A percentile compares a stretch with the other conserved stretches of the same genome.
These are phyloP conservation scores for Hydrochoerus hydrochaeris DNA, from an alignment of 2,113 vertebrate genomes.

Conservation along the genomic window DNA sequence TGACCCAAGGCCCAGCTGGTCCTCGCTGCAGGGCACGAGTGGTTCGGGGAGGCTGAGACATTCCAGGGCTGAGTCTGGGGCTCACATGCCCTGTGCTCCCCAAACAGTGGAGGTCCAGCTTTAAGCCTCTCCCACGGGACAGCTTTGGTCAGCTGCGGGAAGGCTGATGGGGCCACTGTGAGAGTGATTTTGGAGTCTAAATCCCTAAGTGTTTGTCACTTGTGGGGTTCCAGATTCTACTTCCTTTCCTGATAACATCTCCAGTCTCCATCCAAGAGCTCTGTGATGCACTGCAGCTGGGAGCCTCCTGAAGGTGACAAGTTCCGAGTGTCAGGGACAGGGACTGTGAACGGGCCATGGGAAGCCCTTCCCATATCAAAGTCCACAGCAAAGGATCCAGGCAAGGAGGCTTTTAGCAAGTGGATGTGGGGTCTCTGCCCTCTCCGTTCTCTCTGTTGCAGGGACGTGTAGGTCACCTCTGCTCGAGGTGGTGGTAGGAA, in stretches of 20 bases:
- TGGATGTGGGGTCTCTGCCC: not conserved
- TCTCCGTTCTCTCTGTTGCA: not conserved
- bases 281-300: not conserved
- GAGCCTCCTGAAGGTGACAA: not conserved
- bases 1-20: not conserved
- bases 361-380: not conserved
- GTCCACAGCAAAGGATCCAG: not conserved
- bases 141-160: not conserved
- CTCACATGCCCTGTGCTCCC: not conserved
- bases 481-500: not conserved
- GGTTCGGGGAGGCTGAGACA: not conserved
- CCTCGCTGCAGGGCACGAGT: no score
- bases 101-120: not conserved
- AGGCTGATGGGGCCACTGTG: fast-evolving
- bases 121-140: fast-evolving
- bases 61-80: not conserved
- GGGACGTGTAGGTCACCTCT: not conserved
- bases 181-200: not conserved
- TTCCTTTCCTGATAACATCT: not conserved
- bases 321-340: not conserved
- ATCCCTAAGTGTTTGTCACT: not conserved
- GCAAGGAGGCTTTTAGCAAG: not conserved
- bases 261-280: not conserved
- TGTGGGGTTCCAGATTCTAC: not conserved
- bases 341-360: not conserved